Evolutionary conservation across 2,797 vertebrate species (phyloP).

Genomic region (Bothrops alternatus): DNA sequence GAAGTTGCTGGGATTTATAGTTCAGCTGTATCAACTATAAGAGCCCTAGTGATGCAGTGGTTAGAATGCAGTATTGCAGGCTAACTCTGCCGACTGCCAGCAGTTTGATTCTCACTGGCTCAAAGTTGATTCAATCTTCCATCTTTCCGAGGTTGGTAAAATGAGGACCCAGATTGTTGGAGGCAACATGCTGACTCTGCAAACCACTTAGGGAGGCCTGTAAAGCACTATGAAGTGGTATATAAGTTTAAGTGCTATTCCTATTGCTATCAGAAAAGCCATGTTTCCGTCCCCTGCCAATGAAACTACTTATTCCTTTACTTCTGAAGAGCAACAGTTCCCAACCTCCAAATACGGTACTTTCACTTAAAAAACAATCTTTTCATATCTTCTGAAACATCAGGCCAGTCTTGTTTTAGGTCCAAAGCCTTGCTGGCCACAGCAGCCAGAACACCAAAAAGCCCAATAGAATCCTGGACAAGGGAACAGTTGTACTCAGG

Average conservation of each 20-base stretch:
- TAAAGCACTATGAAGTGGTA: neutral
- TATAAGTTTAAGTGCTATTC: neutral
- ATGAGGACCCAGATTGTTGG: neutral
- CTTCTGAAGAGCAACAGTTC: neutral
- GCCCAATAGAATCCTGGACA: constrained; percentile 33
- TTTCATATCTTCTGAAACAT: neutral
- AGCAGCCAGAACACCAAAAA: constrained; percentile 8
- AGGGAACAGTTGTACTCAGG: constrained; percentile 26
- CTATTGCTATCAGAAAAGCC: neutral
- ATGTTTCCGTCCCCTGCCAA: neutral
- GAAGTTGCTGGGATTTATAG: neutral
- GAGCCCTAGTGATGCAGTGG: too few relatives aligned
- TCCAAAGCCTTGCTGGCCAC: neutral
- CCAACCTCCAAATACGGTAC: neutral
- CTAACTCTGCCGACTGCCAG: neutral
- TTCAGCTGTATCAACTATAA: neutral
- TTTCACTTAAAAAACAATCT: neutral
- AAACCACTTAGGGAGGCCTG: neutral
- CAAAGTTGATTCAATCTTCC: neutral
- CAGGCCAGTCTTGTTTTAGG: neutral
- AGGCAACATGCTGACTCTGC: neutral
- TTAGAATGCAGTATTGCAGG: too few relatives aligned
- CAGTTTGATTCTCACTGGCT: neutral
- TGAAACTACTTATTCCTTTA: neutral
- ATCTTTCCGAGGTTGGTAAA: neutral